These are phyloP conservation scores for Pampus argenteus DNA, from an alignment of 2,797 vertebrate species.

Conservation along the genomic window DNA sequence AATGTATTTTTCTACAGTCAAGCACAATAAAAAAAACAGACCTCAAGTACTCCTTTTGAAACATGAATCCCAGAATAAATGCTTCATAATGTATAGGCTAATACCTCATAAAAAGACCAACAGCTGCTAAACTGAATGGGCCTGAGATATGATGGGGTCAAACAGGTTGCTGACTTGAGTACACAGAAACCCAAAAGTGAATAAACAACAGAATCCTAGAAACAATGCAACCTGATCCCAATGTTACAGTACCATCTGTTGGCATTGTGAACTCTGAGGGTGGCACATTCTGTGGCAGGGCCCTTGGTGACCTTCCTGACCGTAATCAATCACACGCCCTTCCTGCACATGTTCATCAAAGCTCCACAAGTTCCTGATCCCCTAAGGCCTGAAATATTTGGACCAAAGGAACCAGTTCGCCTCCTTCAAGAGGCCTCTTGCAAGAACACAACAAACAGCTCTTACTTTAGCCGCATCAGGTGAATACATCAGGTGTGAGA, in stretches of 20 bases:
- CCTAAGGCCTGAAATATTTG: conserved; percentile 26
- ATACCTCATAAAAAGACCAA: conserved; percentile 73
- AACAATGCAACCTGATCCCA: conserved; percentile 74
- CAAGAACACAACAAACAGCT: conserved; percentile 31
- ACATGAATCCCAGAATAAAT: conserved; percentile 76
- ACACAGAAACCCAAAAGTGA: conserved; percentile 75
- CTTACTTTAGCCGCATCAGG: conserved; percentile 69
- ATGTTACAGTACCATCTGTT: conserved; percentile 72
- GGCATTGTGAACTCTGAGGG: conserved; percentile 66
- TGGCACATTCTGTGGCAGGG: conserved; percentile 51
- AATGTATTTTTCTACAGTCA: conserved; percentile 34
- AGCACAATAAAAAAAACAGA: conserved; percentile 53
- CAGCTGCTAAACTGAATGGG: conserved; percentile 75
- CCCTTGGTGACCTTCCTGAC: conserved; percentile 54
- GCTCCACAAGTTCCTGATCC: conserved; percentile 34
- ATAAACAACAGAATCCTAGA: conserved; percentile 77
- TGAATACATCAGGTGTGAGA: conserved; percentile 79
- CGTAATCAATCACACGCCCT: conserved; percentile 71
- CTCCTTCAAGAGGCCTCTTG: conserved; percentile 10
- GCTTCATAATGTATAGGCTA: conserved; percentile 61
- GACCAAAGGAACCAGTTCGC: conserved; percentile 20
- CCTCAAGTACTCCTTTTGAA: conserved; percentile 68
- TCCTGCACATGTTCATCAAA: conserved; percentile 65
- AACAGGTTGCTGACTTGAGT: conserved; percentile 69
- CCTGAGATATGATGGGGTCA: conserved; percentile 58